A percentile compares a stretch with the other conserved stretches of the same genome.
phyloP scores from a whole-genome alignment of 2,113 vertebrate genomes.

The Penelope pileata region DNA sequence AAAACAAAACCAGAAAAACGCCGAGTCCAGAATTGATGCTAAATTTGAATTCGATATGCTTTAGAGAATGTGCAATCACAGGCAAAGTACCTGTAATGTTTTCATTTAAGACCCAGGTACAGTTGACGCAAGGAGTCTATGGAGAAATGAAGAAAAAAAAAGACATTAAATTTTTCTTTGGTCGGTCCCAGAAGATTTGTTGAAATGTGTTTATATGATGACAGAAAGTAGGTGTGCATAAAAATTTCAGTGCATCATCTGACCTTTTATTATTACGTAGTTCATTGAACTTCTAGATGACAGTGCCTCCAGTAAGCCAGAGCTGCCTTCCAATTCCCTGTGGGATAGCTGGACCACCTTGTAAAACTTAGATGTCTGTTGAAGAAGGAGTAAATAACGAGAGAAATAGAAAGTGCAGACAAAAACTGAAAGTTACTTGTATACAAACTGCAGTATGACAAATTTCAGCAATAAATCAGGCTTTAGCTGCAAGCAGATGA shows the following conservation, averaged over 20 bases:
- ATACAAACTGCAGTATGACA: not conserved
- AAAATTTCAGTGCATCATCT: not conserved
- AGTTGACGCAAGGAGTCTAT: not conserved
- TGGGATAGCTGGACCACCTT: not conserved
- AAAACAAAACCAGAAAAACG: not conserved
- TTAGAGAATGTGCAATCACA: not conserved
- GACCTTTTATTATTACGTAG: not conserved
- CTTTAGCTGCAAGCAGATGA: not conserved
- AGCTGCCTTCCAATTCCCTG: not conserved
- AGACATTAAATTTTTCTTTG: not conserved
- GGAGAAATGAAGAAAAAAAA: not conserved
- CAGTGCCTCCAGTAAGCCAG: not conserved
- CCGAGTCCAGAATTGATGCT: not conserved
- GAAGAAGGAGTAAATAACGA: not conserved
- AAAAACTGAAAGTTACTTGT: not conserved
- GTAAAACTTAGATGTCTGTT: not conserved
- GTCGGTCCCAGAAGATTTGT: not conserved
- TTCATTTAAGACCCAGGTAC: not conserved
- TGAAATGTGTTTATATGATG: not conserved
- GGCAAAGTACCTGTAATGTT: not conserved
- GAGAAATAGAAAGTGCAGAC: not conserved
- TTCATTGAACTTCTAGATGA: not conserved
- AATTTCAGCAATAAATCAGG: not conserved
- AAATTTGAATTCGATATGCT: not conserved
- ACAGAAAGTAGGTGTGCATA: not conserved